These are phyloP conservation scores for Fratercula arctica DNA, from an alignment of 2,797 vertebrate species.

Conservation along the genomic window DNA sequence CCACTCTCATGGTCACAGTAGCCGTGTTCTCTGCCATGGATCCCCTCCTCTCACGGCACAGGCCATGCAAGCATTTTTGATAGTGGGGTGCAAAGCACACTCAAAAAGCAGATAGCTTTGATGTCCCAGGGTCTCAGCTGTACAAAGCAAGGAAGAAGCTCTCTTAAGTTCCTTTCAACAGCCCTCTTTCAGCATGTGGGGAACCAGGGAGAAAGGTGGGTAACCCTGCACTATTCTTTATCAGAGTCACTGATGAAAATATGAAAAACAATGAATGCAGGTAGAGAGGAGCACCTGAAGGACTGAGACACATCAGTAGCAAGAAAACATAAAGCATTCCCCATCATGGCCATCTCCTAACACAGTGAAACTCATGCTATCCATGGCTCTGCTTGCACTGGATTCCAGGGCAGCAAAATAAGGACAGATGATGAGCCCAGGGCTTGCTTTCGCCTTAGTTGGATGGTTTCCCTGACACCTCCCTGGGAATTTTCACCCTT, in stretches of 20 bases:
- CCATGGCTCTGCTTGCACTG: background rate
- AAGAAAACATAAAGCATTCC: background rate
- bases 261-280: background rate
- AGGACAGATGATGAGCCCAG: background rate
- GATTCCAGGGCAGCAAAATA: background rate
- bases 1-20: background rate
- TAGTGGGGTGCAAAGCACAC: background rate
- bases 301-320: fast-evolving
- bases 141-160: background rate
- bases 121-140: background rate
- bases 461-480: background rate
- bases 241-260: background rate
- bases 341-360: background rate
- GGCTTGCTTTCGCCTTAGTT: background rate
- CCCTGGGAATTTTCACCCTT: background rate
- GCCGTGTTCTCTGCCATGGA: background rate
- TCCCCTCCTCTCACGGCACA: background rate
- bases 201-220: background rate
- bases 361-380: background rate
- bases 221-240: background rate
- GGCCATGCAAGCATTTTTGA: background rate
- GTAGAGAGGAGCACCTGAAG: background rate
- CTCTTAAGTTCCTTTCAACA: background rate
- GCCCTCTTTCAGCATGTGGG: background rate
- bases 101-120: background rate